Conservation (phyloP, 2,888 invertebrate species). For the Hipparchia sbordonii region DNA sequence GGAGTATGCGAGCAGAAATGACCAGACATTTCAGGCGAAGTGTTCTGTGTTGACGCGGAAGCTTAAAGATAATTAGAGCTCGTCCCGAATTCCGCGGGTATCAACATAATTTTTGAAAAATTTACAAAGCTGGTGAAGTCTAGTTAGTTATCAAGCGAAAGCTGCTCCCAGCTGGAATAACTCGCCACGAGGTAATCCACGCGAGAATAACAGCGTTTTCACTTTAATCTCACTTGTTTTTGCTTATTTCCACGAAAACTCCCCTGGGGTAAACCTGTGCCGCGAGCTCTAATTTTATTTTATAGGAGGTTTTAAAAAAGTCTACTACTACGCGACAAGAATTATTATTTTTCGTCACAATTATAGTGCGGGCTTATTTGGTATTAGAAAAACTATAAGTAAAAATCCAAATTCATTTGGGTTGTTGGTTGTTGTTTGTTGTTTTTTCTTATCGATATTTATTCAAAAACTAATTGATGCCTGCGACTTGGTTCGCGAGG, state of each 20-base stretch:
- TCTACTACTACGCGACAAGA: not conserved
- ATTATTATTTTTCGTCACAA: not conserved
- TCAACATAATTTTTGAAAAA: slow-evolving; percentile 27
- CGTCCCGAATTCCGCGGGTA: slow-evolving; percentile 27
- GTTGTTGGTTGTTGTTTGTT: too few species aligned
- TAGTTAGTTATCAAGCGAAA: slow-evolving; percentile 60
- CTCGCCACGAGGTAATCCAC: slow-evolving; percentile 68
- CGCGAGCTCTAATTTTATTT: slow-evolving; percentile 21
- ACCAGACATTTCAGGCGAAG: slow-evolving; percentile 29
- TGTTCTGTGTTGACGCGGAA: slow-evolving; percentile 31
- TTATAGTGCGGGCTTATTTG: not conserved
- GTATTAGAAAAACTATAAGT: not conserved
- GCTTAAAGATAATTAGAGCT: slow-evolving; percentile 33
- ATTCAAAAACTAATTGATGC: too few species aligned
- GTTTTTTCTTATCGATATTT: too few species aligned
- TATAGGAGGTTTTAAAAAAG: slow-evolving; percentile 19
- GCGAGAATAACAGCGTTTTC: slow-evolving; percentile 71
- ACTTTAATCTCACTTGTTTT: slow-evolving; percentile 76
- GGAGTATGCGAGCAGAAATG: slow-evolving; percentile 32
- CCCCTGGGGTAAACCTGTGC: slow-evolving; percentile 49
- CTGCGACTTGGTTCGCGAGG: too few species aligned
- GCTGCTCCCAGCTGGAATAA: slow-evolving; percentile 56
- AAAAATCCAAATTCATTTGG: too few species aligned
- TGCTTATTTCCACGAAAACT: slow-evolving; percentile 68
- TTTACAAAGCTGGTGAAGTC: slow-evolving; percentile 24